phyloP scores from a whole-genome alignment of 2,113 vertebrate species.

The Laticauda laticaudata region DNA sequence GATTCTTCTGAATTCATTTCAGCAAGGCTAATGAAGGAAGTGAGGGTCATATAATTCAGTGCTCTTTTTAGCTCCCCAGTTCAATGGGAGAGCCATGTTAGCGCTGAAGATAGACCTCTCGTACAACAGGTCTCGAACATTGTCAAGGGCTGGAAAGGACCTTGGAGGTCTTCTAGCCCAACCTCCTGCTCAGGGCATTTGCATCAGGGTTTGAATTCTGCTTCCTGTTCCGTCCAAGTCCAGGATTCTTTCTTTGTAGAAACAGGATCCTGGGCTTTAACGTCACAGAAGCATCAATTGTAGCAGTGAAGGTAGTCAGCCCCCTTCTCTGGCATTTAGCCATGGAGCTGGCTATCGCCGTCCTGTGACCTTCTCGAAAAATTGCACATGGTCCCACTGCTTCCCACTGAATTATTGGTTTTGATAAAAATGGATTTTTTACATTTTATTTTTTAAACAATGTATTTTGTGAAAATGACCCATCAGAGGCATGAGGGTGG shows the following conservation, averaged over 20 bases:
- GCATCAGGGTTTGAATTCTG: background rate
- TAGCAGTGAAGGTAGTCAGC: background rate
- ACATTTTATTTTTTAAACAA: background rate
- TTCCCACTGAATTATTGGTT: background rate
- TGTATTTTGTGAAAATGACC: background rate
- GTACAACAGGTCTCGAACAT: background rate
- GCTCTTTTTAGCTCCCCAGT: background rate
- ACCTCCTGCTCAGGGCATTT: background rate
- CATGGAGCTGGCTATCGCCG: background rate
- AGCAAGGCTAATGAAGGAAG: background rate
- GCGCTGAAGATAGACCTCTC: background rate
- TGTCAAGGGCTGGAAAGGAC: background rate
- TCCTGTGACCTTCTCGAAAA: background rate
- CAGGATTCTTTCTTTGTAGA: background rate
- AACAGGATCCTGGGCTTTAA: background rate
- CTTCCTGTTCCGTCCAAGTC: background rate
- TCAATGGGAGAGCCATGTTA: background rate
- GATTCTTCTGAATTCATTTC: background rate
- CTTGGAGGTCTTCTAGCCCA: background rate
- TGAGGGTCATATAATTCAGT: background rate
- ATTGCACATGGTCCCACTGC: background rate
- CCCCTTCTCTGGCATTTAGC: background rate
- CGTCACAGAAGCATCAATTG: background rate
- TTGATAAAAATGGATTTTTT: background rate
- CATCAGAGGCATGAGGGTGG: background rate